Percentiles rank a stretch among this genome's conserved stretches.
These are phyloP conservation scores for Vespertilio murinus DNA, from an alignment of 2,797 vertebrate species.

Conservation along the genomic window DNA sequence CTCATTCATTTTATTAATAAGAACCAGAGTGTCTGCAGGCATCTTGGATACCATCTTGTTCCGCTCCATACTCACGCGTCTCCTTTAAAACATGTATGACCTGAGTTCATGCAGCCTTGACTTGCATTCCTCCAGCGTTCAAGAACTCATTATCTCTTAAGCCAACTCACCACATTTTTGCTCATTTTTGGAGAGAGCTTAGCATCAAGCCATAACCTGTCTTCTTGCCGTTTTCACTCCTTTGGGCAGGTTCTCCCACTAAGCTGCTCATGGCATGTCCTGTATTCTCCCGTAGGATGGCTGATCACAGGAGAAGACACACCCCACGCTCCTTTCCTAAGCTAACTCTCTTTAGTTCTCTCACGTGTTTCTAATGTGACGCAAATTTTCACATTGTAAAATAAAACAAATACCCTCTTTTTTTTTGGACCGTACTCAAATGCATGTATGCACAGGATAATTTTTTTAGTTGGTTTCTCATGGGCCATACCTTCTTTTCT, in stretches of 20 bases:
- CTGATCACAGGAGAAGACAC: neutral
- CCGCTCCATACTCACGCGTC: neutral
- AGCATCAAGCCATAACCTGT: neutral
- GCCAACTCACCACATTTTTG: neutral
- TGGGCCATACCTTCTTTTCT: neutral
- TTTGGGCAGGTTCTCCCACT: neutral
- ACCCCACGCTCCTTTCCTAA: neutral
- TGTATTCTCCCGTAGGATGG: neutral
- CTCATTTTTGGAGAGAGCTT: neutral
- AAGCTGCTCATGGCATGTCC: neutral
- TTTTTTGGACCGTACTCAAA: neutral
- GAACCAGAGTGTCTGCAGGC: conserved; percentile 16
- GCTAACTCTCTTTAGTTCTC: neutral
- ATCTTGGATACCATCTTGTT: conserved; percentile 4
- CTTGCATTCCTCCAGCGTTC: neutral
- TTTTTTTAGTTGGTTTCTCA: neutral
- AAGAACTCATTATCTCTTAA: neutral
- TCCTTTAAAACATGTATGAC: neutral
- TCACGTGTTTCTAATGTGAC: neutral
- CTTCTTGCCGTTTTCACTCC: neutral
- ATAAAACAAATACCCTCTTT: neutral
- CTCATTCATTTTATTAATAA: neutral
- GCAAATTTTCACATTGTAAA: neutral
- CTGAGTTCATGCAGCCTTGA: neutral
- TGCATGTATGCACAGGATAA: neutral